Evolutionary conservation across 1,140 invertebrate genomes (phyloP).

Genomic region (Magallana ariakensis): DNA sequence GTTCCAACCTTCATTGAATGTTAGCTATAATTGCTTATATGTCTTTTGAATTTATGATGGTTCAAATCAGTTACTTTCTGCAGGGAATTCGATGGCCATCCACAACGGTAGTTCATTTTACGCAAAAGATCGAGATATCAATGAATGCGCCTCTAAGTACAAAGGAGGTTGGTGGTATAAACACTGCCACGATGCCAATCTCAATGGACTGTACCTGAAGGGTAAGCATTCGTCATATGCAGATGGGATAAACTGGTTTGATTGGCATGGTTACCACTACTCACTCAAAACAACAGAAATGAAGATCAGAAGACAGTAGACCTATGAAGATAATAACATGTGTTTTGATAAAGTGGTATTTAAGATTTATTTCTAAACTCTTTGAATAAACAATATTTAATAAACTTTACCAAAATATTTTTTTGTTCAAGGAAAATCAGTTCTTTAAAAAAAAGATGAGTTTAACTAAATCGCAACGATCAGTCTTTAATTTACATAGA

Average conservation of each 20-base stretch:
- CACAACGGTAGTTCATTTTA: not conserved
- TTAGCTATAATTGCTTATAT: too few species aligned
- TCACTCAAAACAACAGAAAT: constrained; percentile 19
- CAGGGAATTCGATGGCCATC: not conserved
- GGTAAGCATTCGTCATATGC: constrained; percentile 1
- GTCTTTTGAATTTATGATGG: too few species aligned
- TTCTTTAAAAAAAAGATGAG: too few species aligned
- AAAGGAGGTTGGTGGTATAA: constrained; percentile 33
- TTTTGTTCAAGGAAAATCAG: too few species aligned
- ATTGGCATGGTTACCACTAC: constrained; percentile 24
- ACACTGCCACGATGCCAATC: not conserved
- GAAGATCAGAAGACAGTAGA: not conserved
- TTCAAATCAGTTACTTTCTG: not conserved
- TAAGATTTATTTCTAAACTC: too few species aligned
- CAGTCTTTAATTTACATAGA: too few species aligned
- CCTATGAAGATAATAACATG: too few species aligned
- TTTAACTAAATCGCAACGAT: too few species aligned
- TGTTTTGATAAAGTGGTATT: too few species aligned
- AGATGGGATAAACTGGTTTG: not conserved
- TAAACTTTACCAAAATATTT: too few species aligned
- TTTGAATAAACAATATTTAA: too few species aligned
- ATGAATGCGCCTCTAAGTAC: not conserved
- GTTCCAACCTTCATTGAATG: too few species aligned
- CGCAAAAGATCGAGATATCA: not conserved
- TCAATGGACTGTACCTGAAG: constrained; percentile 35